Base-by-base conservation (phyloP, 1,140 invertebrate genomes). In the Oryzaephilus surinamensis region DNA sequence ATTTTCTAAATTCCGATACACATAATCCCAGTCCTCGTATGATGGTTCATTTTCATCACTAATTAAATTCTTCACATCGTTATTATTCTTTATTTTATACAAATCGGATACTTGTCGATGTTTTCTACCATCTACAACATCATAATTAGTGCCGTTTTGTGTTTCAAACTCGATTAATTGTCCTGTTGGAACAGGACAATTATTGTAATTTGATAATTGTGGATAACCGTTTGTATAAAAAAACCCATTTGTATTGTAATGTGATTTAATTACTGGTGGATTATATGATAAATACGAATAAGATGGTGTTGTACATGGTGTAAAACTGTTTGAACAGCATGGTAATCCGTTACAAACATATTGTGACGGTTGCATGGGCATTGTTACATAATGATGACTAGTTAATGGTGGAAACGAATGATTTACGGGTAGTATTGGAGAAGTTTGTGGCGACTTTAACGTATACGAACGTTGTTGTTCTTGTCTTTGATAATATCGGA, bases 21-120 rank as follows among this genome's bases (percentile, higher is more conserved):
- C 84, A 54, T 81, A 85, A 53, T 82, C 79, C 81, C 82, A 85
- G 30, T 72, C 73, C 40, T 81, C 79, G 39, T 74, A 77, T 33
- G 6, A 61, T 53, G 6, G 58, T 57, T 35, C 39, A 8, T 37
- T 41, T 15, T 8, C 23, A 24, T 23, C 32, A 24, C 39, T 24
- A 14, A 23, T 35, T 64, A 58, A 32, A 38, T 54, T 48, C 4
- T 36, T 54, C 17, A 23, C 23, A 19, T 36, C 12, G 20, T 20
- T 35, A 34, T 38, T 45, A 18, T 6, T 6, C 10, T 21, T 21
- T 6, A 21, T 6, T 21, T 21, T 21, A 6, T 21, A 6, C 10
- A 21, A 21, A 6, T 21, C 10, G 6, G 20, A 10, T 10, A 10
- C 6, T n/a, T 24, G 10, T n/a, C 8, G 23, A 6, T 5, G 10